These are phyloP conservation scores for Lasioglossum albipes DNA, from an alignment of 1,140 invertebrate genomes.

Conservation along the genomic window DNA sequence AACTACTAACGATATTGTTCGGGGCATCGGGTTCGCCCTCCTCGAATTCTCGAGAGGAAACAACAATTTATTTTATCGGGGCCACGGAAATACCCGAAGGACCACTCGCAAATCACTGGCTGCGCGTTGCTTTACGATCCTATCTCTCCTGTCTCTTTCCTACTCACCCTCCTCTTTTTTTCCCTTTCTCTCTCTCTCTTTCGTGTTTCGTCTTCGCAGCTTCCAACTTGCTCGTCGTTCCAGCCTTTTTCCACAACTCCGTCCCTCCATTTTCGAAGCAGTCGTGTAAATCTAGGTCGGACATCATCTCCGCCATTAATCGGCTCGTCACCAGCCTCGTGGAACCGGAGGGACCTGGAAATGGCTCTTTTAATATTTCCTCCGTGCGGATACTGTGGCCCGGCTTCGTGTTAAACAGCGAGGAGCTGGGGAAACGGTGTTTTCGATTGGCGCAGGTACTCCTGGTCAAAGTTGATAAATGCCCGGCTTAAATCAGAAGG, in stretches of 20 bases:
- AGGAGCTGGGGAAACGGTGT: background rate
- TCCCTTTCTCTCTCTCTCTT: too few relatives aligned
- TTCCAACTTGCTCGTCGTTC: background rate
- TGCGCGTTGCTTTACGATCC: conserved; percentile 17
- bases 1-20: conserved; percentile 72
- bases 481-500: too few relatives aligned
- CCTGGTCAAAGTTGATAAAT: background rate
- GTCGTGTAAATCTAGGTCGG: background rate
- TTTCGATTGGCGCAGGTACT: background rate
- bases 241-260: background rate
- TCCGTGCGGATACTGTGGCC: background rate
- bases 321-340: background rate
- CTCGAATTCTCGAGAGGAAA: conserved; percentile 43
- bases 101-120: conserved; percentile 48
- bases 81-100: conserved; percentile 30
- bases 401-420: background rate
- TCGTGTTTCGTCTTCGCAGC: too few relatives aligned
- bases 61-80: conserved; percentile 53
- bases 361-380: conserved; percentile 32
- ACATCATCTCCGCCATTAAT: conserved; percentile 26
- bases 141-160: conserved; percentile 16
- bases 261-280: background rate
- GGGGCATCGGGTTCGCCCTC: conserved; percentile 46
- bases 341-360: conserved; percentile 8
- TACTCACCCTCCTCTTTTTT: too few relatives aligned